Evolutionary conservation across 2,113 vertebrate species (phyloP).

Genomic region (Pseudorhombus dupliciocellatus): DNA sequence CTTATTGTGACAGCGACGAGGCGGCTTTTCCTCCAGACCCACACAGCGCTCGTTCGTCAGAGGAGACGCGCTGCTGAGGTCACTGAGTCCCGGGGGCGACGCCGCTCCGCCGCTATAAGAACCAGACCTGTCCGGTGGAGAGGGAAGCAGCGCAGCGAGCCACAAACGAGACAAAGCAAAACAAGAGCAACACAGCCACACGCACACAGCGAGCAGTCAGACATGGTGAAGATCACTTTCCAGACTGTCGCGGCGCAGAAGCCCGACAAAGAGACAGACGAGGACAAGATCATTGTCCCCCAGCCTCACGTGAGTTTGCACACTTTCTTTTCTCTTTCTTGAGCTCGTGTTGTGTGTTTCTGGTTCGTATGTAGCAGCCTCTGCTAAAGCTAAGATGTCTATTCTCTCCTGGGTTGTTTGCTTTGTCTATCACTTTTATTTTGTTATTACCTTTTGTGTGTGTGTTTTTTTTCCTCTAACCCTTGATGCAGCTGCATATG

Average conservation of each 20-base stretch:
- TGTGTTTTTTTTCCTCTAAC: no score
- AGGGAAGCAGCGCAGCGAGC: conserved; percentile 49
- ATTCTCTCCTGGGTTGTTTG: neutral
- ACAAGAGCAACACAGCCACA: neutral
- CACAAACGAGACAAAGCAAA: conserved; percentile 38
- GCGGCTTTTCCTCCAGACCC: conserved; percentile 68
- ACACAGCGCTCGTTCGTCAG: conserved; percentile 74
- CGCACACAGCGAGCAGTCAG: conserved; percentile 24
- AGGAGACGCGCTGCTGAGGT: conserved; percentile 73
- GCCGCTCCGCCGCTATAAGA: conserved; percentile 57
- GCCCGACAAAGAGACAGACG: conserved; percentile 82
- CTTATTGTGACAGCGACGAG: conserved; percentile 73
- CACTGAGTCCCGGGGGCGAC: conserved; percentile 70
- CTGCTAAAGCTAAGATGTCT: neutral
- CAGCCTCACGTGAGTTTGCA: conserved; percentile 79
- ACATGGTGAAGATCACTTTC: conserved; percentile 93
- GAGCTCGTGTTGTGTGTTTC: conserved; percentile 23
- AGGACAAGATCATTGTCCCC: conserved; percentile 81
- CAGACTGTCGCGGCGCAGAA: conserved; percentile 85
- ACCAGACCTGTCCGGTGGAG: conserved; percentile 28
- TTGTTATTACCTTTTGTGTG: no score
- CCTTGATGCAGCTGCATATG: no score
- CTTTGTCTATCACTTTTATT: neutral
- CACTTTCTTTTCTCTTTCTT: conserved; percentile 32
- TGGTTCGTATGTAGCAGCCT: neutral